A percentile compares a stretch with the other conserved stretches of the same genome.
These are phyloP conservation scores for Leptobrachium ailaonicum DNA, from an alignment of 2,113 vertebrate species.

Conservation along the genomic window DNA sequence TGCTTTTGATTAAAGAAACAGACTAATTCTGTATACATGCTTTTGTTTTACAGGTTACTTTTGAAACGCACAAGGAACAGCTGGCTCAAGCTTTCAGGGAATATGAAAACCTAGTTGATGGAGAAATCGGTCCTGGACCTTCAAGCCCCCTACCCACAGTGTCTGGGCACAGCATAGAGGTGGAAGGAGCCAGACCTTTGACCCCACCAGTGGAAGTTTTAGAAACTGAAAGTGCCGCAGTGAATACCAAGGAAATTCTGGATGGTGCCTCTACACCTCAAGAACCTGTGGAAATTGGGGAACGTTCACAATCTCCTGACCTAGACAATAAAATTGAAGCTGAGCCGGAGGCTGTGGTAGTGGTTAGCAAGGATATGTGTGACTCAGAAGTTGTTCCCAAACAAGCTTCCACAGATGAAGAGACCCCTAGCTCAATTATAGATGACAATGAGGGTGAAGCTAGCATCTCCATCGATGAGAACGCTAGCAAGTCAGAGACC, in stretches of 20 bases:
- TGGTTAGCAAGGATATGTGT: conserved; percentile 9
- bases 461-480: conserved; percentile 49
- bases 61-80: conserved; percentile 92
- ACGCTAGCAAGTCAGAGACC: conserved; percentile 39
- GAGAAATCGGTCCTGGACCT: conserved; percentile 51
- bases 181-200: conserved; percentile 54
- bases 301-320: background rate
- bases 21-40: too few relatives aligned
- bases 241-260: background rate
- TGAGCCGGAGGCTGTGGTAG: conserved; percentile 14
- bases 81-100: conserved; percentile 83
- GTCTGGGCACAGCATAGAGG: conserved; percentile 66
- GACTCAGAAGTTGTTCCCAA: conserved; percentile 46
- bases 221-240: background rate
- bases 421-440: conserved; percentile 56
- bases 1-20: too few relatives aligned
- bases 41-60: conserved; percentile 79
- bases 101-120: conserved; percentile 77
- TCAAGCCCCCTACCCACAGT: conserved; percentile 68
- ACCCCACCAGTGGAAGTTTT: conserved; percentile 1
- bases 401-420: conserved; percentile 40
- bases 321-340: conserved; percentile 28
- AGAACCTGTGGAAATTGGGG: background rate
- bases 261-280: background rate
- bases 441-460: conserved; percentile 57